These are phyloP conservation scores for Leptinotarsa tumamoca DNA, from an alignment of 2,888 invertebrate species.

Conservation along the genomic window DNA sequence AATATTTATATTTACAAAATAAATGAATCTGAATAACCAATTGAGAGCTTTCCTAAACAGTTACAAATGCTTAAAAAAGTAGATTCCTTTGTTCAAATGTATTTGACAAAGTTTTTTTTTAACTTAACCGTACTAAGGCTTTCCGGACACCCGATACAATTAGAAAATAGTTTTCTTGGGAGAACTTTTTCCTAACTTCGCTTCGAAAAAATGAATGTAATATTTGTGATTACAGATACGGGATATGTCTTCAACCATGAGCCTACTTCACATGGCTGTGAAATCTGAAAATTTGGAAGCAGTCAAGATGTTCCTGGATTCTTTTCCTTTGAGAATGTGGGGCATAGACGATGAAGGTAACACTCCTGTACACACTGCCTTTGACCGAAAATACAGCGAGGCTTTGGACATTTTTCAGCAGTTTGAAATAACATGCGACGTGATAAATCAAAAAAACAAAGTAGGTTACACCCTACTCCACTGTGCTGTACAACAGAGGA, in stretches of 20 bases:
- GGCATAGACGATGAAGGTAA: constrained; percentile 30
- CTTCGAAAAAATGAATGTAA: background rate
- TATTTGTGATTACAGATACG: constrained; percentile 24
- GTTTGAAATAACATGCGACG: background rate
- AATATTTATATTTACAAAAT: too few species aligned
- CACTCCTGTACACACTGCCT: constrained; percentile 30
- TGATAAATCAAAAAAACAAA: constrained; percentile 19
- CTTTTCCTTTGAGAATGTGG: constrained; percentile 9
- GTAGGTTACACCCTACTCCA: constrained; percentile 14
- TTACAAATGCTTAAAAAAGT: too few species aligned
- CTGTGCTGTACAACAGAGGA: background rate
- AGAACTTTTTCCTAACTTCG: too few species aligned
- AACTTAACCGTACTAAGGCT: too few species aligned
- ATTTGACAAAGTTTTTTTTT: too few species aligned
- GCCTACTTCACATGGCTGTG: constrained; percentile 35
- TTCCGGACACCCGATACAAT: too few species aligned
- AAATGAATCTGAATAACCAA: too few species aligned
- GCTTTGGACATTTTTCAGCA: background rate
- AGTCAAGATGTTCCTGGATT: constrained; percentile 1
- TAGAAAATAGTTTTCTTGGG: too few species aligned
- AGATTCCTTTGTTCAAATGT: too few species aligned
- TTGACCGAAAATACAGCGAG: constrained; percentile 11
- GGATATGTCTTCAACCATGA: constrained; percentile 25
- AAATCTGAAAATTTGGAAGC: constrained; percentile 6
- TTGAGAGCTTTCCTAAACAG: too few species aligned